phyloP scores from a whole-genome alignment of 2,797 vertebrate species.

The Rhinoraja longicauda region DNA sequence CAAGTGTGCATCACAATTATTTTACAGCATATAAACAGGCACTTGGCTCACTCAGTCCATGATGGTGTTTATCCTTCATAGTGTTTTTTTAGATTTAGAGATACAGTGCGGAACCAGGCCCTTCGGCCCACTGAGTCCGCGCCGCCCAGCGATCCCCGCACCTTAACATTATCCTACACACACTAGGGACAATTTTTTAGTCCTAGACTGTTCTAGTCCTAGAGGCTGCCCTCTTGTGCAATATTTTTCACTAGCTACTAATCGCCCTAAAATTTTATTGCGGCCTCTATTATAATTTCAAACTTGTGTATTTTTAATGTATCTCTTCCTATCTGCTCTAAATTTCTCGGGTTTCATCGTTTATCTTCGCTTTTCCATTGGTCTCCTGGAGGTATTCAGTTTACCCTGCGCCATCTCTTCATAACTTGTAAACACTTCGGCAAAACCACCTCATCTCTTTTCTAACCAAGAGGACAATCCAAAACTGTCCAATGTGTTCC shows the following conservation, averaged over 20 bases:
- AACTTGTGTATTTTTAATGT: too few relatives aligned
- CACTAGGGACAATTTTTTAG: too few relatives aligned
- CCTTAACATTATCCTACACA: too few relatives aligned
- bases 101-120: too few relatives aligned
- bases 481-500: not conserved
- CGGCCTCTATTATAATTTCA: not conserved
- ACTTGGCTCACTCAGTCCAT: too few relatives aligned
- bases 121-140: too few relatives aligned
- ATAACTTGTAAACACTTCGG: not conserved
- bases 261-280: not conserved
- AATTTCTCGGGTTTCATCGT: not conserved
- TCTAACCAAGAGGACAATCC: not conserved
- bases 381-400: not conserved
- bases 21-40: not conserved
- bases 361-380: not conserved
- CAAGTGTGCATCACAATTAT: not conserved
- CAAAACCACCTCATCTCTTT: not conserved
- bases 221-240: not conserved
- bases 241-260: not conserved
- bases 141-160: too few relatives aligned
- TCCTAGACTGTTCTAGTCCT: too few relatives aligned
- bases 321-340: not conserved
- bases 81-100: too few relatives aligned
- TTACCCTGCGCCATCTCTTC: not conserved
- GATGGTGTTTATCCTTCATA: not conserved